phyloP scores from a whole-genome alignment of 2,113 vertebrate genomes.

The Bucco capensis region DNA sequence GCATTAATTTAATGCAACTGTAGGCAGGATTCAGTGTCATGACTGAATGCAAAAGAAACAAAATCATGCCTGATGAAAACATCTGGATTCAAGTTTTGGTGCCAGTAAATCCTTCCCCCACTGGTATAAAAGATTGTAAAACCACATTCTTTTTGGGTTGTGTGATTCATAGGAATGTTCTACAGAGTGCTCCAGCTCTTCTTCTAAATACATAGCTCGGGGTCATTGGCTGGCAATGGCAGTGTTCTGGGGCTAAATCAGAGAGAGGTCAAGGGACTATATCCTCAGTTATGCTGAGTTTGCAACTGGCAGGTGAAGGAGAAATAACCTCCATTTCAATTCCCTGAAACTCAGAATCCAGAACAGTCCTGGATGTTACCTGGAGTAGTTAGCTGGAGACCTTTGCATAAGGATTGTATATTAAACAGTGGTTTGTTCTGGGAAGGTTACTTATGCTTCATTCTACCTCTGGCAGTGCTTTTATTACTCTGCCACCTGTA shows the following conservation, averaged over 20 bases:
- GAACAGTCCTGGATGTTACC: neutral
- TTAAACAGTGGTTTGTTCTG: neutral
- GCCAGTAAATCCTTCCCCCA: constrained; percentile 58
- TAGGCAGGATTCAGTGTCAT: constrained; percentile 10
- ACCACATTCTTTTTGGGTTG: constrained; percentile 46
- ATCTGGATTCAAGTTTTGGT: constrained; percentile 63
- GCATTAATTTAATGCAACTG: constrained; percentile 44
- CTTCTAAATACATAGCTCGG: neutral
- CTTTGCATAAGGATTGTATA: neutral
- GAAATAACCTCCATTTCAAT: neutral
- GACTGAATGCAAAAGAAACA: constrained; percentile 47
- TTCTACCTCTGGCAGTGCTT: neutral
- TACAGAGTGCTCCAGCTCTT: constrained; percentile 11
- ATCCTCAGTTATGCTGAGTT: constrained; percentile 11
- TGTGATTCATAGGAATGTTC: constrained; percentile 53
- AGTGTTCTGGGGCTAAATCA: neutral
- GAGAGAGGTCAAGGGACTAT: neutral
- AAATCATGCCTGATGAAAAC: constrained; percentile 53
- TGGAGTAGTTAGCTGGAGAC: neutral
- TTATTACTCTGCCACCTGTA: neutral
- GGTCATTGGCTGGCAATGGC: constrained; percentile 22
- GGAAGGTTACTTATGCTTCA: neutral
- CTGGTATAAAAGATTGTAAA: constrained; percentile 47
- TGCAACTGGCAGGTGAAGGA: neutral
- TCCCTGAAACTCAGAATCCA: neutral